Evolutionary conservation across 2,797 vertebrate genomes (phyloP).

Genomic region (Pipistrellus nathusii): DNA sequence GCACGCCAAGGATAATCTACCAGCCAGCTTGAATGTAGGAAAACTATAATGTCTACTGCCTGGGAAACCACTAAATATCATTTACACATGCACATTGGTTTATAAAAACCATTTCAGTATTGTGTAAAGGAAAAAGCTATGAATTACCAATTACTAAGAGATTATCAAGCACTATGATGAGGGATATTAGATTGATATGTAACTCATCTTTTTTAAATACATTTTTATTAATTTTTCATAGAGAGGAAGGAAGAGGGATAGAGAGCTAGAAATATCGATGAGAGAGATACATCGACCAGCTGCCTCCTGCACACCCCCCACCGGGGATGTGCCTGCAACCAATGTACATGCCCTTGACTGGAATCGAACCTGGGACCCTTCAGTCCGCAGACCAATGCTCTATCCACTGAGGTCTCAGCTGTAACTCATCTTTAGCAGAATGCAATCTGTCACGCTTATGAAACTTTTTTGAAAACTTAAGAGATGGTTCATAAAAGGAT

Average conservation of each 20-base stretch:
- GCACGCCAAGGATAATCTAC: conserved; percentile 48
- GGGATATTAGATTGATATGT: not conserved
- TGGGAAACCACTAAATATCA: conserved; percentile 49
- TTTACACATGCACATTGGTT: conserved; percentile 24
- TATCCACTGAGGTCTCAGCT: too few species aligned
- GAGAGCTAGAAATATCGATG: too few species aligned
- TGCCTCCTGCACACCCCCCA: too few species aligned
- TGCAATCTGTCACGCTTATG: not conserved
- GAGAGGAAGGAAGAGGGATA: too few species aligned
- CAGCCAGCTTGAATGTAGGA: not conserved
- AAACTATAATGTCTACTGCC: conserved; percentile 28
- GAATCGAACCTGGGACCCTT: too few species aligned
- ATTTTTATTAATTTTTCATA: too few species aligned
- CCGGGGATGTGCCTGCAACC: too few species aligned
- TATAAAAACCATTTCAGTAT: conserved; percentile 25
- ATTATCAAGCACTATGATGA: not conserved
- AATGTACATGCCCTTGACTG: too few species aligned
- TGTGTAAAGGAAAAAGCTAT: conserved; percentile 45
- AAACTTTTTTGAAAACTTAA: not conserved
- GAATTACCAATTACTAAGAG: conserved; percentile 55
- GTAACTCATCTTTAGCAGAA: not conserved
- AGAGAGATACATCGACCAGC: too few species aligned
- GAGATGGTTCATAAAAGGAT: not conserved
- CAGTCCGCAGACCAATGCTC: too few species aligned
- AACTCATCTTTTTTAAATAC: not conserved